Conservation (phyloP, 2,113 vertebrate species). For the Zeus faber region DNA sequence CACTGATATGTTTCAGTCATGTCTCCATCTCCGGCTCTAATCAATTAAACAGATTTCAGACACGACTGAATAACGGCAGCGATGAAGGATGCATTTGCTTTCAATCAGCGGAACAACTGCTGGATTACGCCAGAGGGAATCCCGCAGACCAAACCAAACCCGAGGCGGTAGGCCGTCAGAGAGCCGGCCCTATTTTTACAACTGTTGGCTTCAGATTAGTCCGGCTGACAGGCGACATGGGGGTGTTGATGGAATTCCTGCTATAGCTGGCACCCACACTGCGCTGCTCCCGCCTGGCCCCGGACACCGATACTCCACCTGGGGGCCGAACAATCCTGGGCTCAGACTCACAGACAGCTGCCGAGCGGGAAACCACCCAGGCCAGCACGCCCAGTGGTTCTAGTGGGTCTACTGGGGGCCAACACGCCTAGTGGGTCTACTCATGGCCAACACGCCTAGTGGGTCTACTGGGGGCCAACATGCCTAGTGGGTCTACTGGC, state of each 20-base stretch:
- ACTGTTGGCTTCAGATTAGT: conserved; percentile 58
- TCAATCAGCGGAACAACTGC: conserved; percentile 58
- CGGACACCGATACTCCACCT: no score
- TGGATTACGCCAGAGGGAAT: conserved; percentile 37
- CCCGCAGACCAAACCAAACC: conserved; percentile 11
- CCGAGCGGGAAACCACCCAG: not conserved
- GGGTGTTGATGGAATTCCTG: conserved; percentile 43
- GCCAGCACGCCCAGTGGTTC: no score
- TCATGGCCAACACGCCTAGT: no score
- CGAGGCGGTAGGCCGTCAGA: conserved; percentile 19
- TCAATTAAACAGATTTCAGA: not conserved
- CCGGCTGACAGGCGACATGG: conserved; percentile 47
- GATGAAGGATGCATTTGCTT: conserved; percentile 48
- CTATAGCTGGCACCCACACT: conserved; percentile 36
- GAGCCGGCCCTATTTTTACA: conserved; percentile 51
- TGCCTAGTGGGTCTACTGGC: not conserved
- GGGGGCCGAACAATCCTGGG: no score
- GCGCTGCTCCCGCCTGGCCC: conserved; percentile 1
- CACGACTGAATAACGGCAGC: not conserved
- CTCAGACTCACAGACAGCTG: not conserved
- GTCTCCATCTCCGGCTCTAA: not conserved
- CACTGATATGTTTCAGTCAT: not conserved
- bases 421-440: no score
- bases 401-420: no score
- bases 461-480: no score